phyloP scores from a whole-genome alignment of 2,797 vertebrate genomes.

The Anniella stebbinsi region DNA sequence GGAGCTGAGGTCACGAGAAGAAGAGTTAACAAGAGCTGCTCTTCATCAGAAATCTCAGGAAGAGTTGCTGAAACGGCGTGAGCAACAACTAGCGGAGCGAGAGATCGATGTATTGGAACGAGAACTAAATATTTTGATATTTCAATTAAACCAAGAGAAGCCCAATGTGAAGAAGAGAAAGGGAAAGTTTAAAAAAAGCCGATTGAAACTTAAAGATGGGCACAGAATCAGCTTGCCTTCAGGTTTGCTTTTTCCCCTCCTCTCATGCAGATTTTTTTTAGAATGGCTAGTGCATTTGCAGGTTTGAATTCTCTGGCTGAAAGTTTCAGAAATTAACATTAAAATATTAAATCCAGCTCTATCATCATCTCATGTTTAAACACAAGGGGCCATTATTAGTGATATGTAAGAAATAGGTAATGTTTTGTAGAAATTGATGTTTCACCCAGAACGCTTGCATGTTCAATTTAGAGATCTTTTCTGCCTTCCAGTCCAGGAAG shows the following conservation, averaged over 20 bases:
- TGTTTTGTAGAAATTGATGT: background rate
- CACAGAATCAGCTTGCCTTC: conserved; percentile 97
- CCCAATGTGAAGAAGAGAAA: conserved; percentile 95
- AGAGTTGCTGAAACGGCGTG: conserved; percentile 89
- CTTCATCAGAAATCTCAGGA: conserved; percentile 97
- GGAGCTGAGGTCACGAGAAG: conserved; percentile 94
- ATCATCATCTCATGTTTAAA: background rate
- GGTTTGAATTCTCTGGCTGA: background rate
- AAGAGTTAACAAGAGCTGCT: conserved; percentile 91
- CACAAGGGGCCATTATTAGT: background rate
- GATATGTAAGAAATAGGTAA: background rate
- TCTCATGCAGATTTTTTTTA: background rate
- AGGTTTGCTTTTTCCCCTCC: conserved; percentile 76
- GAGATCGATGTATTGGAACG: conserved; percentile 95
- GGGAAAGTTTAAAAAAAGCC: conserved; percentile 93
- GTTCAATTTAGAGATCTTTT: background rate
- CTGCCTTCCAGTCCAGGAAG: background rate
- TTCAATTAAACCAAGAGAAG: conserved; percentile 95
- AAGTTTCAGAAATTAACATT: background rate
- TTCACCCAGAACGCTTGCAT: background rate
- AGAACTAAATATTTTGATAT: conserved; percentile 95
- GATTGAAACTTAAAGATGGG: conserved; percentile 93
- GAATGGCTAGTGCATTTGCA: background rate
- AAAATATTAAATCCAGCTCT: background rate
- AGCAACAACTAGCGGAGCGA: conserved; percentile 91